Evolutionary conservation across 1,140 invertebrate genomes (phyloP), one percentile per base, ranked within the genome.

Genomic region (Trachelipus rathkii): DNA sequence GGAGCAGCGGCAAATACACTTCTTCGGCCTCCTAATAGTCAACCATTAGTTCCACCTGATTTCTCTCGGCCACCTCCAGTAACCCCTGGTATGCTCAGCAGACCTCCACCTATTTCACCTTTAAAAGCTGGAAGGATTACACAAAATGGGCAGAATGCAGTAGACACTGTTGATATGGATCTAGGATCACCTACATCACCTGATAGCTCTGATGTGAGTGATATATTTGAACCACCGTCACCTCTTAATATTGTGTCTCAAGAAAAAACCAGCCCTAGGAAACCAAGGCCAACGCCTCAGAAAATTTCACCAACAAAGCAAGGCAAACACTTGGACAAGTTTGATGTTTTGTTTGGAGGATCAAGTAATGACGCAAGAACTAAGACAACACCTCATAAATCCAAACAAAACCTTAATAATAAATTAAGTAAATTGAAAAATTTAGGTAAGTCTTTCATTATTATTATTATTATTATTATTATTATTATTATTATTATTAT

Each of bases 181-280:
- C 81, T 87, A 77, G 86, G 85, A 72, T 86, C 86, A 69, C 83
- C 84, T 73, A 80, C 82, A 80, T 82, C 86, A 82, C 72, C 83
- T 81, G 90, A 92, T 72, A 94, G 92, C 11, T 93, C 93, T 0
- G 90, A 94, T 82, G 93, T 92, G 81, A 92, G 93, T 82, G 93
- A 94, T 84, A 87, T 94, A 50, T 94, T 94, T 85, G 92, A 93
- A 85, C 92, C 93, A 43, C 92, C 81, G 7, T 80, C 78, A n/a
- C 78, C 80, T 44, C 78, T 74, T 60, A 72, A 92, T 67, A 82
- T 77, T 33, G 71, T 75, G 15, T 75, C 77, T 44, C 76, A 75
- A 24, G 44, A 82, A 44, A 79, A 77, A 44, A 69, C 81, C 76
- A 75, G 60, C 45, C 75, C 70, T 15, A 67, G 72, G 21, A 60